Conservation (phyloP, 2,797 vertebrate genomes). For the Silurus aristotelis region DNA sequence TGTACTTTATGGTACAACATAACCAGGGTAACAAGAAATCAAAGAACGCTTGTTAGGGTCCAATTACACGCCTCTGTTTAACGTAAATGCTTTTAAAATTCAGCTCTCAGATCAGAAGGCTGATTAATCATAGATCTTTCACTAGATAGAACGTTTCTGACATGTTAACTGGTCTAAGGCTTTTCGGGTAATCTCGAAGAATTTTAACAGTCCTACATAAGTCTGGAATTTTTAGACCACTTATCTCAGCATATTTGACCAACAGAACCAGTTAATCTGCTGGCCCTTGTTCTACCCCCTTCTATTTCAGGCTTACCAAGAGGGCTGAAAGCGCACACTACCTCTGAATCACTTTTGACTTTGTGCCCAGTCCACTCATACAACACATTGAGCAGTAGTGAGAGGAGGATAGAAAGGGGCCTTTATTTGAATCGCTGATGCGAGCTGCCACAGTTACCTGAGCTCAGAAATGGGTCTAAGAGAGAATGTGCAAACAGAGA, state of each 20-base stretch:
- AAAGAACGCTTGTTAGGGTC: background rate
- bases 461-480: background rate
- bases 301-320: conserved; percentile 3
- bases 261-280: conserved; percentile 10
- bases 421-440: conserved; percentile 13
- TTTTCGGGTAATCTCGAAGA: background rate
- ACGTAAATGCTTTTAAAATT: background rate
- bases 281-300: background rate
- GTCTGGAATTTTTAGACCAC: background rate
- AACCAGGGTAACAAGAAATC: background rate
- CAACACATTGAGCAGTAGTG: conserved; percentile 17
- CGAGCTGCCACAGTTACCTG: conserved; percentile 32
- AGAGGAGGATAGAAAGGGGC: conserved; percentile 2
- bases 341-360: conserved; percentile 20
- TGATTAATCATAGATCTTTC: background rate
- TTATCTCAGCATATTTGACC: background rate
- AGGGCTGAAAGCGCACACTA: background rate
- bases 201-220: background rate
- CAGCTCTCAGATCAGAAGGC: background rate
- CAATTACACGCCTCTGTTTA: background rate
- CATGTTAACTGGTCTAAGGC: background rate
- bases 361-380: conserved; percentile 2
- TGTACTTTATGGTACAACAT: background rate
- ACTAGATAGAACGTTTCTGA: background rate
- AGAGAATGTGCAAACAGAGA: conserved; percentile 3